These are phyloP conservation scores for Cataglyphis albicans DNA, from an alignment of 2,888 invertebrate genomes.

Conservation along the genomic window DNA sequence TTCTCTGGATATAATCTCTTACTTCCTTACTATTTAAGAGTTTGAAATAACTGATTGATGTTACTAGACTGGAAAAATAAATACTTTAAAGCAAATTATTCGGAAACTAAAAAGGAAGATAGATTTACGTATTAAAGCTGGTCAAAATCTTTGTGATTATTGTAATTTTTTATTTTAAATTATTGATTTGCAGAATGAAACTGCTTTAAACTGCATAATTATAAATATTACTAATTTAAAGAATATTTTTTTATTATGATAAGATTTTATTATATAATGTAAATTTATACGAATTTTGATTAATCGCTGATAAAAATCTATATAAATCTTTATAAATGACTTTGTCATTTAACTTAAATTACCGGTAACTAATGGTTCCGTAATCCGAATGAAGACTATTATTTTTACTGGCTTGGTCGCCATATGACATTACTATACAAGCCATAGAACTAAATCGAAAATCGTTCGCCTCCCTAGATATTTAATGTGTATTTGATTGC, in stretches of 20 bases:
- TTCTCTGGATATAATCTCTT: slow-evolving; percentile 11
- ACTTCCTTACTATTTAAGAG: slow-evolving; percentile 11
- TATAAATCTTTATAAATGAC: slow-evolving; percentile 45
- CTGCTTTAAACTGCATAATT: too few species aligned
- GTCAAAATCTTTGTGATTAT: neutral
- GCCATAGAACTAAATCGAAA: slow-evolving; percentile 32
- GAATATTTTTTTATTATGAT: neutral
- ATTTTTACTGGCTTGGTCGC: slow-evolving; percentile 39
- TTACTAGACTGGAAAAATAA: slow-evolving; percentile 31
- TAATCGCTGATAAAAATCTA: slow-evolving; percentile 24
- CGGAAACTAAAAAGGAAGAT: neutral
- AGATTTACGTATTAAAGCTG: neutral
- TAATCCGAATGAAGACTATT: slow-evolving; percentile 26
- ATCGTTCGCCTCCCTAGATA: slow-evolving; percentile 21
- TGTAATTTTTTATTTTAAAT: neutral
- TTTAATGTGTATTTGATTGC: slow-evolving; percentile 49
- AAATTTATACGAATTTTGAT: slow-evolving; percentile 9
- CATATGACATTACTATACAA: neutral
- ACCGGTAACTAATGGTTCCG: slow-evolving; percentile 47
- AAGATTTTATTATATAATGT: neutral
- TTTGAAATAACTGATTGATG: slow-evolving; percentile 38
- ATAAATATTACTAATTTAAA: neutral
- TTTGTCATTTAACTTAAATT: slow-evolving; percentile 26
- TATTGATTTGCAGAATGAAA: neutral
- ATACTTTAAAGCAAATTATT: slow-evolving; percentile 15